Evolutionary conservation across 1,140 invertebrate genomes (phyloP).

Genomic region (Papilio aristodemus): DNA sequence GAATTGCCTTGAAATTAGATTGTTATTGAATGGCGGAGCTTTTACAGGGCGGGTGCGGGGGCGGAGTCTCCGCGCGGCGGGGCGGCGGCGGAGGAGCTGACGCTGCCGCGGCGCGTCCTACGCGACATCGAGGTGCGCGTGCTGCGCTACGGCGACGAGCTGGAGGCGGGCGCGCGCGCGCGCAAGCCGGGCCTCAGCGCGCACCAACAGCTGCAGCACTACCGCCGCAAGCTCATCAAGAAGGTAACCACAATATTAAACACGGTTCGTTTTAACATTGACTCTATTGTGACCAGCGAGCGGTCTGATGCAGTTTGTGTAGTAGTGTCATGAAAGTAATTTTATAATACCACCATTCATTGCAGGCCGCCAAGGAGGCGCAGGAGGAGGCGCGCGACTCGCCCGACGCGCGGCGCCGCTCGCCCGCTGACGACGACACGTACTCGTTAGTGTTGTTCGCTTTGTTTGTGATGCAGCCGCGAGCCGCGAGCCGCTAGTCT

Average conservation of each 20-base stretch:
- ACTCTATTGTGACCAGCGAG: too few species aligned
- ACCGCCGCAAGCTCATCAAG: slow-evolving; percentile 92
- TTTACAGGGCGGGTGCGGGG: slow-evolving; percentile 33
- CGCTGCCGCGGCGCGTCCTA: slow-evolving; percentile 88
- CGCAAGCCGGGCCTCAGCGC: slow-evolving; percentile 88
- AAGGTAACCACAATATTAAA: slow-evolving; percentile 81
- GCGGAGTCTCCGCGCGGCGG: slow-evolving; percentile 58
- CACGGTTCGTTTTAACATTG: too few species aligned
- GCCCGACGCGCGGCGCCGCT: slow-evolving; percentile 43
- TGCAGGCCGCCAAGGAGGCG: slow-evolving; percentile 57
- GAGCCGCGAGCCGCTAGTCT: background rate
- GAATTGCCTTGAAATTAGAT: too few species aligned
- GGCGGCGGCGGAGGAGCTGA: slow-evolving; percentile 84
- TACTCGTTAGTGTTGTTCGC: slow-evolving; percentile 50
- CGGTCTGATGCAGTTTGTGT: too few species aligned
- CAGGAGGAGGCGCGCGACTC: slow-evolving; percentile 43
- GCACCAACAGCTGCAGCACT: slow-evolving; percentile 94
- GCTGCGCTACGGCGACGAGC: slow-evolving; percentile 97
- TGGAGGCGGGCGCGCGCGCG: slow-evolving; percentile 91
- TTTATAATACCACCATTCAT: too few species aligned
- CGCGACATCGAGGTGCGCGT: slow-evolving; percentile 97
- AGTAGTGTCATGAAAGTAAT: too few species aligned
- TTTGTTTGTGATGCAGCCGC: background rate
- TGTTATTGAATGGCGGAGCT: background rate
- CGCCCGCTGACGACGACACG: slow-evolving; percentile 59